Evolutionary conservation across 1,140 invertebrate species (phyloP), one percentile per base, ranked within the genome.

Genomic region (Solenopsis fugax): DNA sequence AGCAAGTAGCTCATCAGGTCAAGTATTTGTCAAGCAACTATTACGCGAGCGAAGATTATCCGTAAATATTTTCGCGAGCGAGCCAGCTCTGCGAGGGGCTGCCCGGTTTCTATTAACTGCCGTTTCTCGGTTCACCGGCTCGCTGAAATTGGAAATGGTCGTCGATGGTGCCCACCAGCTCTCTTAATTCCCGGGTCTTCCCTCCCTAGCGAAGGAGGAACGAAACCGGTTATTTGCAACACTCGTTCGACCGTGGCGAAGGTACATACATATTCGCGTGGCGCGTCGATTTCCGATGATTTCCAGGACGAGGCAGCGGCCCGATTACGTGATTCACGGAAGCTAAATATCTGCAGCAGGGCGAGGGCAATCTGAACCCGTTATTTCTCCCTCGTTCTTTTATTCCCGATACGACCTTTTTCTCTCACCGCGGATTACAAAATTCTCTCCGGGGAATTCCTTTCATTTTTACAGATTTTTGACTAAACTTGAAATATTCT

Each of bases 141-240:
- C 80, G 54, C 18, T 75, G 41, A 84, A 84, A 84, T 84, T 84
- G 80, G 29, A 84, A 84, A 84, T 75, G 80, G 80, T 82, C 52
- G 67, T 72, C 65, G 80, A 18, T 29, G 69, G 54, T 48, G 58
- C 62, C 60, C 16, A 41, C 16, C 34, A 21, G n/a, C 24, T 58
- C 69, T 84, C 54, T 75, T 84, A 84, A 84, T 84, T 75, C 54
- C 4, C 41, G 29, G 12, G 16, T 73, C 80, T 82, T 48, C 21
- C 21, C 24, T 18, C 2, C 16, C 6, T 21, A 10, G 5, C 16
- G 37, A 58, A 56, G 50, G 65, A 48, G 21, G n/a, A 82, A 50
- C 56, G 69, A 62, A 84, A 84, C 41, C 69, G 24, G 54, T 75
- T 84, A 84, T 84, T 84, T 75, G 80, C 45, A 75, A 62, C 52